Percentiles rank a stretch among this genome's conserved stretches.
Conservation (phyloP, 1,140 invertebrate species). For the Lutraria rhynchaena region DNA sequence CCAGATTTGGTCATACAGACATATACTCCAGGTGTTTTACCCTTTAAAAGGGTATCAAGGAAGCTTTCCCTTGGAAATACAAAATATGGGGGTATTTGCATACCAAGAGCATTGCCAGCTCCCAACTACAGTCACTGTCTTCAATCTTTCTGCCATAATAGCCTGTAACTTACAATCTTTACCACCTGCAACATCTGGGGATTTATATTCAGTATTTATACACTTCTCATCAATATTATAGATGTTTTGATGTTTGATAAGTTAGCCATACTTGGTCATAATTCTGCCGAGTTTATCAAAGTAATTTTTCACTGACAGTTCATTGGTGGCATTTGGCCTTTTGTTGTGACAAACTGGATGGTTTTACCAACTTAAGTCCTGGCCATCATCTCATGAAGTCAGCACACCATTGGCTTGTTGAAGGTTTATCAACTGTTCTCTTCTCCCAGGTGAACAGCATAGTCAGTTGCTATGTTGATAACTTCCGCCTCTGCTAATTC, state of each 20-base stretch:
- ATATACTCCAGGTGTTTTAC: constrained; percentile 13
- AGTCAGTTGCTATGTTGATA: constrained; percentile 1
- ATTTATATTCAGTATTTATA: background rate
- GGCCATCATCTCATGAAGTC: constrained; percentile 11
- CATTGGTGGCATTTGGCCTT: background rate
- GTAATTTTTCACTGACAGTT: background rate
- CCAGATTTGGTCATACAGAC: constrained; percentile 10
- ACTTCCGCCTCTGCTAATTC: background rate
- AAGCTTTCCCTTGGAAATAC: no score
- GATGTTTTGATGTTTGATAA: background rate
- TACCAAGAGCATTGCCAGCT: no score
- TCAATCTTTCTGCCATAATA: no score
- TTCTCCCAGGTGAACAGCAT: background rate
- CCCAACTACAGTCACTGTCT: constrained; percentile 9
- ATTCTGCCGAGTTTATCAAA: background rate
- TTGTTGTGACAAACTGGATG: background rate
- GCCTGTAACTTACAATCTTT: no score
- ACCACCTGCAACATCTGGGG: background rate
- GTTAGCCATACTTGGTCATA: background rate
- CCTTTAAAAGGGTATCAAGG: background rate
- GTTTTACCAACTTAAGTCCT: background rate
- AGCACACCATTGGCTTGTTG: background rate
- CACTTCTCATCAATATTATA: constrained; percentile 22
- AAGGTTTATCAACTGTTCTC: background rate
- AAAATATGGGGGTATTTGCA: no score